These are phyloP conservation scores for Trichechus manatus DNA, from an alignment of 2,113 vertebrate genomes.

Conservation along the genomic window DNA sequence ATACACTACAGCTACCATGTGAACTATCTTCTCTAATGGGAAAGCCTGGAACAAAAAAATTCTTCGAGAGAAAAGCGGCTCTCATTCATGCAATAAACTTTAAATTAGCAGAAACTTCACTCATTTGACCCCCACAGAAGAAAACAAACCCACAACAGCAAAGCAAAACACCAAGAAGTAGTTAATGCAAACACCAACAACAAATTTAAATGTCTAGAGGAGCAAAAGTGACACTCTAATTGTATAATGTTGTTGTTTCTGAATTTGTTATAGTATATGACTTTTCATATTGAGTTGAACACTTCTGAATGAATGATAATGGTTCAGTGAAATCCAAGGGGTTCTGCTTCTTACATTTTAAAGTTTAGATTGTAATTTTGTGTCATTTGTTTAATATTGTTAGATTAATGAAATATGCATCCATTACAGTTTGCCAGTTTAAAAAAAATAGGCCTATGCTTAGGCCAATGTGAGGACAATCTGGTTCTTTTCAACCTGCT, in stretches of 20 bases:
- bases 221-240: not conserved
- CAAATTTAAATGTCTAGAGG: not conserved
- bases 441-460: not conserved
- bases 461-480: not conserved
- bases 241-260: not conserved
- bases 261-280: not conserved
- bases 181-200: too few relatives aligned
- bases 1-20: not conserved
- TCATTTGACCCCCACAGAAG: not conserved
- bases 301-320: conserved; percentile 8
- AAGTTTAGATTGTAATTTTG: not conserved
- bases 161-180: not conserved
- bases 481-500: not conserved
- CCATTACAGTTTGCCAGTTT: conserved; percentile 4
- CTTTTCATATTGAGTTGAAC: not conserved
- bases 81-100: not conserved
- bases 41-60: not conserved
- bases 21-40: not conserved
- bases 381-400: conserved; percentile 36
- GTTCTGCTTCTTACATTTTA: not conserved
- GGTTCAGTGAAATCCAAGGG: not conserved
- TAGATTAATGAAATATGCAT: conserved; percentile 38
- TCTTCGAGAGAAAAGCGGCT: not conserved
- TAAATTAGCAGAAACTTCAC: not conserved
- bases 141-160: not conserved